Base-by-base conservation (phyloP, 2,113 vertebrate species). In the Oncorhynchus masou region DNA sequence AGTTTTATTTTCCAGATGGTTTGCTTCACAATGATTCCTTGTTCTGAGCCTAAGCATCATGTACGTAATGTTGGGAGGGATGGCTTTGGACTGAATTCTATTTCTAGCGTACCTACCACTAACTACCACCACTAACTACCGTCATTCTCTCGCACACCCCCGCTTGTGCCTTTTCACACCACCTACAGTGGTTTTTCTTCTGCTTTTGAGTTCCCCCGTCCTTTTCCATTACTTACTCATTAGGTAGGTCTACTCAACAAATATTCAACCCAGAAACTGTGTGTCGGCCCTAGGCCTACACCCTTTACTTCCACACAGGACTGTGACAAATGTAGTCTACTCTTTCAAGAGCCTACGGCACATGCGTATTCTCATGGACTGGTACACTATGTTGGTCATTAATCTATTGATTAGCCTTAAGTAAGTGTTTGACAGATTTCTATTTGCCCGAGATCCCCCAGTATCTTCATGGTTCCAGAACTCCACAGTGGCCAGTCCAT, bases 191-290 rank as follows among this genome's bases (percentile, higher is more conserved):
- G 75, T 71, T 67, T 90, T 91, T 91, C 87, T 91, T 91, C 90
- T 89, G 87, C 87, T 91, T 90, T 84, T 64, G 74, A 91, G 80
- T 90, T 91, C 88, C 88, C 84, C 84, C 84, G 12, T 22, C n/a
- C 34, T 48, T 70, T 22, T 49, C 29, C 70, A 70, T 59, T 65
- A 79, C 75, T 88, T 84, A 88, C 83, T 87, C 79, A 82, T 11
- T 45, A 45, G 9, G 39, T 45, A 45, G 39, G 39, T 45, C 39
- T 45, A 11, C 39, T 45, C 39, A 45, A 45, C 9, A 45, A 45
- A 45, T 45, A 2, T 45, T 45, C 2, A 45, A 45, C 39, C 3
- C 39, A 11, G 39, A 45, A 45, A 45, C 39, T 11, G 9, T 45
- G 8, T 45, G 39, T 45, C 9, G 2, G 39, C 39, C 39, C 9